A percentile compares a stretch with the other conserved stretches of the same genome.
These are phyloP conservation scores for Drosophila putrida DNA, from an alignment of 2,888 invertebrate species.

Conservation along the genomic window DNA sequence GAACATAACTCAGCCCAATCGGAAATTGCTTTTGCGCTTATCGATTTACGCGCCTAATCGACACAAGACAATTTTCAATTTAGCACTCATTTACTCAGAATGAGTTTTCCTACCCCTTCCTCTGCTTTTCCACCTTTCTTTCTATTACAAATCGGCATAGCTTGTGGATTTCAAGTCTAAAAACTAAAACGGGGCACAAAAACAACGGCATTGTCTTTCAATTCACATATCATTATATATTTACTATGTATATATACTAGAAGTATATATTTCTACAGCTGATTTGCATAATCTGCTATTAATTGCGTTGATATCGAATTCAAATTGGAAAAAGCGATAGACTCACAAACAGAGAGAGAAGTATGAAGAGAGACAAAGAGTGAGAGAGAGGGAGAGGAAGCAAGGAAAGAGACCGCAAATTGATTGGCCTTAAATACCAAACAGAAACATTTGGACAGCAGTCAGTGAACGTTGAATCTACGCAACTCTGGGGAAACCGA, in stretches of 20 bases:
- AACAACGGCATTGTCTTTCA: constrained; percentile 43
- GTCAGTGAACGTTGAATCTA: background rate
- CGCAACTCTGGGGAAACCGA: background rate
- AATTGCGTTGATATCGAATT: constrained; percentile 77
- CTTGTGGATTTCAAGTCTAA: constrained; percentile 17
- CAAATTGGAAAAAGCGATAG: constrained; percentile 47
- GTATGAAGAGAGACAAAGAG: constrained; percentile 6
- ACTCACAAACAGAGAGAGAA: constrained; percentile 14
- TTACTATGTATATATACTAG: constrained; percentile 17
- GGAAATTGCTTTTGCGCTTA: constrained; percentile 79
- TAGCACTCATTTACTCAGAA: constrained; percentile 62
- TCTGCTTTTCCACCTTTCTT: background rate
- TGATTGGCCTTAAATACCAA: constrained; percentile 73
- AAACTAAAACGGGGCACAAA: constrained; percentile 40
- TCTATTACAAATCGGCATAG: constrained; percentile 22
- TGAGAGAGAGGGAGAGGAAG: constrained; percentile 18
- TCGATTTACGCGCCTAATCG: constrained; percentile 78
- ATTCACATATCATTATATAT: constrained; percentile 47
- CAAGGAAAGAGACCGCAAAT: constrained; percentile 48
- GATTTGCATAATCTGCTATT: constrained; percentile 83
- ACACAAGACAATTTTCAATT: constrained; percentile 71
- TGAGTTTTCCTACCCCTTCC: constrained; percentile 6
- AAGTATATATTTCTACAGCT: constrained; percentile 46
- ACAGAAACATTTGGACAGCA: constrained; percentile 58
- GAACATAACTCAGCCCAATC: constrained; percentile 76